Conservation (phyloP, 2,113 vertebrate species). For the Cervus canadensis region DNA sequence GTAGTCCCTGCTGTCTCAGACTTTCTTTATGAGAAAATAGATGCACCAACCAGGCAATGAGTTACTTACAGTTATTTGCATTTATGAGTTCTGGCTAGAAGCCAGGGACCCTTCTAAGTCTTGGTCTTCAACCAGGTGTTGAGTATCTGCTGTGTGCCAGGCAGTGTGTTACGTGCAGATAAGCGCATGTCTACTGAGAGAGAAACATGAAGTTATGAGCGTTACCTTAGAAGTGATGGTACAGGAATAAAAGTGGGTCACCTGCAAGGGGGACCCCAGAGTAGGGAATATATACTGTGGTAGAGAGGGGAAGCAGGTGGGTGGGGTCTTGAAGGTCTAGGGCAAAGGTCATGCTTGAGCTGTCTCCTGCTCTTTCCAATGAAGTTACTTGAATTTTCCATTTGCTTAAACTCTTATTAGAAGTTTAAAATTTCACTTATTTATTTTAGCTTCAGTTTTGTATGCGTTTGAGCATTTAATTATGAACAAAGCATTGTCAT, state of each 20-base stretch:
- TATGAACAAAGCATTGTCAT: not conserved
- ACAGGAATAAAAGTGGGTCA: not conserved
- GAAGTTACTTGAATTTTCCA: not conserved
- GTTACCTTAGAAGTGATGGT: not conserved
- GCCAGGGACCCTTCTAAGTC: not conserved
- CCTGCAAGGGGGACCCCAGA: not conserved
- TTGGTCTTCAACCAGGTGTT: not conserved
- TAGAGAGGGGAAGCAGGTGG: not conserved
- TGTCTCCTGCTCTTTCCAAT: not conserved
- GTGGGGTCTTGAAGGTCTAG: not conserved
- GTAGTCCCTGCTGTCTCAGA: not conserved
- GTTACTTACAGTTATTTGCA: not conserved
- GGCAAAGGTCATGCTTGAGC: not conserved
- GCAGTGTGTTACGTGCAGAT: not conserved
- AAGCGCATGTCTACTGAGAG: not conserved
- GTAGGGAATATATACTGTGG: not conserved
- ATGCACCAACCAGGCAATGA: not conserved
- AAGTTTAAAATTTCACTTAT: not conserved
- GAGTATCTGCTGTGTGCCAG: not conserved
- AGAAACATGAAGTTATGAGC: not conserved
- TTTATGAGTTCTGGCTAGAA: not conserved
- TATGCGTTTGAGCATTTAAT: not conserved
- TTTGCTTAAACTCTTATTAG: not conserved
- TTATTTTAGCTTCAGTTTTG: slow-evolving; percentile 14
- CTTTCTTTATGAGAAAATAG: not conserved